Conservation (phyloP, 2,113 vertebrate species). For the Phainopepla nitens region DNA sequence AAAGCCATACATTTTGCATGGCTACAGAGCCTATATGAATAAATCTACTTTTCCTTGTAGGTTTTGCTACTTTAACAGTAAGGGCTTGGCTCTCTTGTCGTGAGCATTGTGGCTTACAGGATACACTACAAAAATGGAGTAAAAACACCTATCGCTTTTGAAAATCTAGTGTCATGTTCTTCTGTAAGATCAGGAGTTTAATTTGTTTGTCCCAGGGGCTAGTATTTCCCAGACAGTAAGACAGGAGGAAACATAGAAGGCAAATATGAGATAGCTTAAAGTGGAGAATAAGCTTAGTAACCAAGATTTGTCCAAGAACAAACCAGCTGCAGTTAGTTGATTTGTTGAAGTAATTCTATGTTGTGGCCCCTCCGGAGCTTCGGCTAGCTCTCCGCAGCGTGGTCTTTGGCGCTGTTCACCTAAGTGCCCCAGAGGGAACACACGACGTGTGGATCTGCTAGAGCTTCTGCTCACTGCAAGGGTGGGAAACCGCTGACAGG, state of each 20-base stretch:
- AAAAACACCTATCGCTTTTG: neutral
- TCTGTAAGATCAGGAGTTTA: neutral
- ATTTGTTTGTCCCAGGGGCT: neutral
- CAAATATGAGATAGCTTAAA: neutral
- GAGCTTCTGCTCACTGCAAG: no score
- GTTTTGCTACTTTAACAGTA: neutral
- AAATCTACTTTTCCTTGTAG: neutral
- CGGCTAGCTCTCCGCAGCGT: no score
- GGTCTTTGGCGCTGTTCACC: no score
- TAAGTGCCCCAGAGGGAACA: no score
- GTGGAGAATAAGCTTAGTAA: neutral
- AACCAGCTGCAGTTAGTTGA: neutral
- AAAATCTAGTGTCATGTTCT: neutral
- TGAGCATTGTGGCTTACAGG: neutral
- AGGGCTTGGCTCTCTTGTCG: fast-evolving
- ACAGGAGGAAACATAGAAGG: neutral
- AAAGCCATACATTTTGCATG: neutral
- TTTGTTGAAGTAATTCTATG: neutral
- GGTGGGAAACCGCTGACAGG: no score
- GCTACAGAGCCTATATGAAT: neutral
- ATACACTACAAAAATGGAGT: neutral
- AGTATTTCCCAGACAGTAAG: neutral
- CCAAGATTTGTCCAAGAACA: neutral
- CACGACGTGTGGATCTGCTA: no score
- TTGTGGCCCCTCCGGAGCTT: no score